Conservation (phyloP, 1,140 invertebrate species). For the Tribolium castaneum region DNA sequence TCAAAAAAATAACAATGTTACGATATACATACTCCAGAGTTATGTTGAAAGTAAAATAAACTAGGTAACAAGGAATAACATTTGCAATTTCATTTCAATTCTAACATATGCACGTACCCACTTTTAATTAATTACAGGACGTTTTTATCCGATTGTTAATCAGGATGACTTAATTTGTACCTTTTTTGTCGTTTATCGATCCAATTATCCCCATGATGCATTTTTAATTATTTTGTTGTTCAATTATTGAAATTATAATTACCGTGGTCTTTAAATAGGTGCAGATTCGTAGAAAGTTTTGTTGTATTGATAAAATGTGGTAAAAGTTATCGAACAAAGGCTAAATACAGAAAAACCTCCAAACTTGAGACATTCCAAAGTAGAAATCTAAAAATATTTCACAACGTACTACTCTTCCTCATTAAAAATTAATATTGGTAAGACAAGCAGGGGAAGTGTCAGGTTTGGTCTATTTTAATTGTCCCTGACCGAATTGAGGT, state of each 20-base stretch:
- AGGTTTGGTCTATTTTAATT: background rate
- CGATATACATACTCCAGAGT: background rate
- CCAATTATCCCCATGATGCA: background rate
- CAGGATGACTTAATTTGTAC: background rate
- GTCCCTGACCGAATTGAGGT: background rate
- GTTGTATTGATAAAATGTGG: background rate
- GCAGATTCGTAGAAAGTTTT: background rate
- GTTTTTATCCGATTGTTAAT: background rate
- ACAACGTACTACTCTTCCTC: background rate
- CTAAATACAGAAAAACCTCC: too few relatives aligned
- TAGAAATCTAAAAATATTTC: background rate
- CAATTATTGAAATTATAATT: constrained; percentile 17
- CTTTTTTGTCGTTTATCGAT: constrained; percentile 11
- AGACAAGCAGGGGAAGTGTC: background rate
- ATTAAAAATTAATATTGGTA: background rate
- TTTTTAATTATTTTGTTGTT: constrained; percentile 19
- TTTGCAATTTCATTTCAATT: background rate
- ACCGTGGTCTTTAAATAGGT: background rate
- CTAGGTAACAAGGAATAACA: background rate
- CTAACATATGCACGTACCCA: background rate
- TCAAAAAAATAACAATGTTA: background rate
- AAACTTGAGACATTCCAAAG: background rate
- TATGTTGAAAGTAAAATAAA: background rate
- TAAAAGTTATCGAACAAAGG: background rate
- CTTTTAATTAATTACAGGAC: background rate